Evolutionary conservation across 2,888 invertebrate species (phyloP), one percentile per base, ranked within the genome.

Genomic region (Xanthia icteritia): DNA sequence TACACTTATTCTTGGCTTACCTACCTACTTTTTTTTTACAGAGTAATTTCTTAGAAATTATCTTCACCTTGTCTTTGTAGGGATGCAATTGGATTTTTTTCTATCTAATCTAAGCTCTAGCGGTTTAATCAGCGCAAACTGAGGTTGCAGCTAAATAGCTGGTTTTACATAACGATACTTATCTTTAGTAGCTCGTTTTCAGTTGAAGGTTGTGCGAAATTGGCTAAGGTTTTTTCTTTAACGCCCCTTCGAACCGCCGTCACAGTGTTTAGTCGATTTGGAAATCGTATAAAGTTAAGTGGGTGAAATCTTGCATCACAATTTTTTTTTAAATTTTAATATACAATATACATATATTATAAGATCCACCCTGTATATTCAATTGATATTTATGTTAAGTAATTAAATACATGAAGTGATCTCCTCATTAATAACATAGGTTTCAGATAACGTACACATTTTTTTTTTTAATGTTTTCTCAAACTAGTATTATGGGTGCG

Each of bases 131-230:
- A 77, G 77, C 15, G 11, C 60, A 36, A 74, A 61, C 61, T 45
- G 71, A 72, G 61, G 70, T 73, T 71, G 67, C 71, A 68, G 54
- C 56, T 68, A 36, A 74, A 72, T 71, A 58, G 74, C 71, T 48
- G 27, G 31, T 56, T 58, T 74, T 58, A 56, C 71, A 72, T 78
- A 65, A 20, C 39, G 56, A 69, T 45, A 27, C 20, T 61, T 79
- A 78, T 75, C 68, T 69, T 58, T 36, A 61, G 27, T 20, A 61
- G 63, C 69, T 77, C 56, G n/a, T 48, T 78, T 68, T 69, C n/a
- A 39, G 48, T 63, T 56, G 64, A 83, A 69, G 42, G 45, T 54
- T 69, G 20, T 31, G 13, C 36, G 23, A 51, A 60, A 78, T 78
- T 74, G 20, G 39, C 31, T 58, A 17, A 54, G 39, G 2, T 6